Conservation (phyloP, 2,888 invertebrate species). For the Muschampia plurimacula region DNA sequence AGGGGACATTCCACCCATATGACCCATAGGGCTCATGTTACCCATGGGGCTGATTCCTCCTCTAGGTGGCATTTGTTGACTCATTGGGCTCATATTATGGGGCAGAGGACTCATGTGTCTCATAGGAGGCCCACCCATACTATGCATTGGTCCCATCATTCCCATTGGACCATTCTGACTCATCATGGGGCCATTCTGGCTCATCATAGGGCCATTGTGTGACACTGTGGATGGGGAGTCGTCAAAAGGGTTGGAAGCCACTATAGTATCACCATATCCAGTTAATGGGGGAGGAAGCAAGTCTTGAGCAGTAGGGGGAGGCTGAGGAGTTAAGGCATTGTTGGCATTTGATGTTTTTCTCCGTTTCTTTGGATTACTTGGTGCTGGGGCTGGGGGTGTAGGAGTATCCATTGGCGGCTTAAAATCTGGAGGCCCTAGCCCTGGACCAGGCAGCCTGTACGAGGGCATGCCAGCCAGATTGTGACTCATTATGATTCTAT, state of each 20-base stretch:
- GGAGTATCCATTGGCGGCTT: conserved; percentile 90
- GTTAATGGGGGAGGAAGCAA: conserved; percentile 94
- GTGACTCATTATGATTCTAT: conserved; percentile 89
- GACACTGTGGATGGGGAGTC: conserved; percentile 91
- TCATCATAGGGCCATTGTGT: conserved; percentile 87
- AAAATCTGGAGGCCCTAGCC: conserved; percentile 89
- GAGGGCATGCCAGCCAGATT: conserved; percentile 93
- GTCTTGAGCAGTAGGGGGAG: conserved; percentile 90
- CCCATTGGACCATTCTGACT: conserved; percentile 89
- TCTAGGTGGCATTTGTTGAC: conserved; percentile 87
- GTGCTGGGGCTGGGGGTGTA: conserved; percentile 90
- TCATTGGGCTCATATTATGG: conserved; percentile 87
- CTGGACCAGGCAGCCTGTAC: conserved; percentile 91
- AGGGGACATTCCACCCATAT: conserved; percentile 89
- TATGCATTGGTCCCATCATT: conserved; percentile 87
- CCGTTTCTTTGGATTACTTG: conserved; percentile 94
- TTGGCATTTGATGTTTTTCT: conserved; percentile 87
- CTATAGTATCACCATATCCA: conserved; percentile 96
- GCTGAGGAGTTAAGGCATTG: conserved; percentile 87
- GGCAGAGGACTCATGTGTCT: conserved; percentile 87
- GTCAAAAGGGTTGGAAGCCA: conserved; percentile 98
- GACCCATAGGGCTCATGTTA: conserved; percentile 89
- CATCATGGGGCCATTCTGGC: conserved; percentile 88
- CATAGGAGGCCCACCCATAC: conserved; percentile 88
- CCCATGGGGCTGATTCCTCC: conserved; percentile 89